Evolutionary conservation across 2,888 invertebrate genomes (phyloP).

Genomic region (Margaritifera margaritifera): DNA sequence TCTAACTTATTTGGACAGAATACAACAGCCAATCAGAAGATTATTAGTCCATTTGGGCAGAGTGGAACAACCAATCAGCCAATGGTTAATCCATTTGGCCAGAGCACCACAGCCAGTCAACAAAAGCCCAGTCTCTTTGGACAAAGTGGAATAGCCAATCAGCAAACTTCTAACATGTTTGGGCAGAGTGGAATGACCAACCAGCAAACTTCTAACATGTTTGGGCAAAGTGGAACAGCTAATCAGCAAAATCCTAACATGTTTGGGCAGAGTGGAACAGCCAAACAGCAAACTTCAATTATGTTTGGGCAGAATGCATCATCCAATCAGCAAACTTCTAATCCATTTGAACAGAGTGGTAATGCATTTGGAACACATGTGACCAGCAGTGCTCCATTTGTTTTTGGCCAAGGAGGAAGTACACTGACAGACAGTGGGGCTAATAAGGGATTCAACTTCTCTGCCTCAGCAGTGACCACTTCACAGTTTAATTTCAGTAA

Average conservation of each 20-base stretch:
- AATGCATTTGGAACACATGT: background rate
- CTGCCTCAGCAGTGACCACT: slow-evolving; percentile 12
- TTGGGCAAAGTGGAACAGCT: slow-evolving; percentile 15
- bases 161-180: slow-evolving; percentile 12
- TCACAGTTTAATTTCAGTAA: slow-evolving; percentile 18
- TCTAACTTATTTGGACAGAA: slow-evolving; percentile 30
- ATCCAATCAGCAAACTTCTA: slow-evolving; percentile 30
- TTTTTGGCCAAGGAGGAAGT: background rate
- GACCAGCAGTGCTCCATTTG: background rate
- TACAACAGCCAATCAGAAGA: background rate
- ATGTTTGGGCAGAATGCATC: slow-evolving; percentile 35
- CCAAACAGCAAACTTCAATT: background rate
- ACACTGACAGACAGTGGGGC: slow-evolving; percentile 2
- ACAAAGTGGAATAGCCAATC: background rate
- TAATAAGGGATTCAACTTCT: slow-evolving; percentile 18
- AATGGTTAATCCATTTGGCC: too few relatives aligned
- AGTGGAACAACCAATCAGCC: too few relatives aligned
- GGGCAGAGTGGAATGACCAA: slow-evolving; percentile 35
- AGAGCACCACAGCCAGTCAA: background rate
- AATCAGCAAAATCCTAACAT: too few relatives aligned
- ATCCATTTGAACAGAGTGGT: slow-evolving; percentile 24
- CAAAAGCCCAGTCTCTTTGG: slow-evolving; percentile 14
- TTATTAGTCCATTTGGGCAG: too few relatives aligned
- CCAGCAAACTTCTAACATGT: slow-evolving; percentile 28
- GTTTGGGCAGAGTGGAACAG: background rate